A percentile compares a stretch with the other conserved stretches of the same genome.
Evolutionary conservation across 2,888 invertebrate species (phyloP).

Genomic region (Phania funesta): DNA sequence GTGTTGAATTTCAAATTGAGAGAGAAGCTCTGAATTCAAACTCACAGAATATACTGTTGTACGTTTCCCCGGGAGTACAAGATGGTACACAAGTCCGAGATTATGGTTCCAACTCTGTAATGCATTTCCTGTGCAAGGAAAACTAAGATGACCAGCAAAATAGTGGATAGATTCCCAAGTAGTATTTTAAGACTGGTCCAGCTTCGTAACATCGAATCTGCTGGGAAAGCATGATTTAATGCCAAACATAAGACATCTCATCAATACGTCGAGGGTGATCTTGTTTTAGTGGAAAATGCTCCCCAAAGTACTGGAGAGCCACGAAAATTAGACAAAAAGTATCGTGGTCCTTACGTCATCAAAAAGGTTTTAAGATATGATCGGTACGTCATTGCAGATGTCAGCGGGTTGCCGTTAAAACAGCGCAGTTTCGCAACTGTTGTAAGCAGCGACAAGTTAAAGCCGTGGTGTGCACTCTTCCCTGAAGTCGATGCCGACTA

Average conservation of each 20-base stretch:
- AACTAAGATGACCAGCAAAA: not conserved
- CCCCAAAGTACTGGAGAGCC: slow-evolving; percentile 43
- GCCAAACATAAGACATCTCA: slow-evolving; percentile 36
- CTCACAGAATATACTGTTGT: too few species aligned
- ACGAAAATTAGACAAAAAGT: slow-evolving; percentile 22
- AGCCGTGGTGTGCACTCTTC: slow-evolving; percentile 48
- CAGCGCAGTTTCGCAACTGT: slow-evolving; percentile 43
- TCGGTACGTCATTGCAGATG: slow-evolving; percentile 22
- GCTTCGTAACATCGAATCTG: not conserved
- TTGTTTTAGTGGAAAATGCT: slow-evolving; percentile 23
- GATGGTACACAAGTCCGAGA: too few species aligned
- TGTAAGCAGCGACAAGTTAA: slow-evolving; percentile 52
- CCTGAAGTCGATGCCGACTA: slow-evolving; percentile 14
- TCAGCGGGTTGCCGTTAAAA: slow-evolving; percentile 16
- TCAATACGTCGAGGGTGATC: slow-evolving; percentile 36
- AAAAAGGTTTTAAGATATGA: slow-evolving; percentile 40
- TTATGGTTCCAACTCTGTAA: too few species aligned
- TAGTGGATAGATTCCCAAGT: not conserved
- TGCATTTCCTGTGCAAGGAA: not conserved
- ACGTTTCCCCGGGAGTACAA: too few species aligned
- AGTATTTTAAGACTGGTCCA: not conserved
- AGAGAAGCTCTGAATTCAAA: too few species aligned
- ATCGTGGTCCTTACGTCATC: slow-evolving; percentile 34
- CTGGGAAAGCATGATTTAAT: slow-evolving; percentile 41
- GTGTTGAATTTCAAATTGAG: too few species aligned